These are phyloP conservation scores for Phalacrocorax brasilianus DNA, from an alignment of 2,113 vertebrate genomes.

Conservation along the genomic window DNA sequence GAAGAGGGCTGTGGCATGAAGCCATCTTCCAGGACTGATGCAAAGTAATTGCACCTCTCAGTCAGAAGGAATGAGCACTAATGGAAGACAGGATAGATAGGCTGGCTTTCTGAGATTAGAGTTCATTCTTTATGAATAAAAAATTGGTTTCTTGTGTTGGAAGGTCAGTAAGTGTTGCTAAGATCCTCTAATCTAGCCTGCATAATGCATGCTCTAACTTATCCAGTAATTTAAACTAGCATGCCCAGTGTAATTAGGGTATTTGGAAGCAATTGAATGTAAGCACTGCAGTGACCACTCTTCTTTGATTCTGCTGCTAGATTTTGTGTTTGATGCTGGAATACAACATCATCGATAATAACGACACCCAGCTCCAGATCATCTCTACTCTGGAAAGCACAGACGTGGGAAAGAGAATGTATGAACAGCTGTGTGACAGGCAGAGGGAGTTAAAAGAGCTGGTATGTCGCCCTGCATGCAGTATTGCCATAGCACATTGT, in stretches of 20 bases:
- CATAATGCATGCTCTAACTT: neutral
- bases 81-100: neutral
- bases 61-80: neutral
- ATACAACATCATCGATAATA: conserved; percentile 99
- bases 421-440: conserved; percentile 96
- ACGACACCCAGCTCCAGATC: conserved; percentile 98
- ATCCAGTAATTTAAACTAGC: neutral
- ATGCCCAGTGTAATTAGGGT: neutral
- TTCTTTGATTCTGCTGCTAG: conserved; percentile 53
- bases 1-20: neutral
- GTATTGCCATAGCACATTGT: neutral
- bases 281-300: neutral
- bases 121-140: neutral
- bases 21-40: neutral
- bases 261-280: neutral
- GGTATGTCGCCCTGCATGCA: conserved; percentile 78
- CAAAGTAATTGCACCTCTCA: neutral
- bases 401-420: conserved; percentile 93
- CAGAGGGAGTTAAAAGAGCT: conserved; percentile 97
- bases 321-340: conserved; percentile 99
- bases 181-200: neutral
- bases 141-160: neutral
- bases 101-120: neutral
- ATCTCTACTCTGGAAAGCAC: conserved; percentile 99
- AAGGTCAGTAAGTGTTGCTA: neutral